Base-by-base conservation (phyloP, 2,888 invertebrate genomes). In the Nephrotoma flavescens region DNA sequence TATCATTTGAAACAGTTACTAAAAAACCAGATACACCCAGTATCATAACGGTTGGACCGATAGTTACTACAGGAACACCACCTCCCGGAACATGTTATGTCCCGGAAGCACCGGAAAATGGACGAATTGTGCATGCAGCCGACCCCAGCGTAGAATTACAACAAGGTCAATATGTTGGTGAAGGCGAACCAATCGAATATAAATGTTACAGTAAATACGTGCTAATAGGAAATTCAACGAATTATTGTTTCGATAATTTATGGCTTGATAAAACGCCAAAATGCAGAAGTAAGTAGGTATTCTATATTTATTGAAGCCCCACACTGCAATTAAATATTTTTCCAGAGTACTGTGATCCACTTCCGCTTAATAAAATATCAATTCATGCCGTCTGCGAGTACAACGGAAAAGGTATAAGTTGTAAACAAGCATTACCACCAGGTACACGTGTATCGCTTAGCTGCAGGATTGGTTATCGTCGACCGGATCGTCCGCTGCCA, bases 401-500 rank as follows among this genome's bases (percentile, higher is more conserved):
- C 31, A 86, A 86, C 15, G 86, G 86, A 42, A 31, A 44, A n/a
- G 52, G 42, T 31, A 87, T 86, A 6, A 31, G 83, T 19, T 87
- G 87, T 15, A 57, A 83, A 41, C 86, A 86, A 31, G 11, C 83
- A 2, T 7, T 87, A 4, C 85, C 85, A 15, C 52, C 88, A 6
- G 87, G 87, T 7, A 88, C 88, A 11, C 86, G 41, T 6, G 88
- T 87, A 3, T 42, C 42, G 19, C 45, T 88, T 12, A 83, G 57
- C 1, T 88, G 88, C 86, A 42, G 85, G 15, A 12, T 19, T 15
- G 88, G 88, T 7, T 88, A 88, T 83, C 42, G 45, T 47, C 87
- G 86, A 41, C 87, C 87, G 4, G 86, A 86, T 12, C 42, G 86
- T 41, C 5, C 44, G 6, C 44, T 52, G 12, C 83, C 83, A 9